These are phyloP conservation scores for Pantherophis vulpinus DNA, from an alignment of 2,797 vertebrate genomes.

Conservation along the genomic window DNA sequence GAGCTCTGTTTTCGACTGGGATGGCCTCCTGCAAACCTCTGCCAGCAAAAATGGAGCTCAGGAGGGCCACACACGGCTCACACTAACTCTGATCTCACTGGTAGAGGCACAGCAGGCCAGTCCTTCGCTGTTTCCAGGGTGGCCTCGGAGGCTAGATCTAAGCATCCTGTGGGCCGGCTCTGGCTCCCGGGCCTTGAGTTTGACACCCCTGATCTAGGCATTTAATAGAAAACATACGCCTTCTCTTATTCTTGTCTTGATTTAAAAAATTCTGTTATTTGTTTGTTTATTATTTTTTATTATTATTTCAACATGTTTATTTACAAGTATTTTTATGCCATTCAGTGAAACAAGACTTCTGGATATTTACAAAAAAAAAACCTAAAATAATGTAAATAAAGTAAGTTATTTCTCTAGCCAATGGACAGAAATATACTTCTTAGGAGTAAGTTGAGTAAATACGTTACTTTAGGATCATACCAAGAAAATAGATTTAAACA, in stretches of 20 bases:
- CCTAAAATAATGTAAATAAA: neutral
- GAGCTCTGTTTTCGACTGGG: too few relatives aligned
- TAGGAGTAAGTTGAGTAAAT: neutral
- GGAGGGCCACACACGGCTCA: too few relatives aligned
- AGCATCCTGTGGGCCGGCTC: too few relatives aligned
- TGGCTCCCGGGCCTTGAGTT: too few relatives aligned
- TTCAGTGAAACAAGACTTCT: neutral
- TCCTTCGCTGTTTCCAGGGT: too few relatives aligned
- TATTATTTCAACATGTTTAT: neutral
- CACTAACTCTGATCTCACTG: too few relatives aligned
- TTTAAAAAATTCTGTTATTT: neutral
- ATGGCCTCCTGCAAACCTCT: too few relatives aligned
- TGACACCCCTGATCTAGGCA: neutral
- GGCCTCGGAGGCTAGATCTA: too few relatives aligned
- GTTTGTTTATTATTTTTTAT: neutral
- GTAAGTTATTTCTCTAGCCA: conserved; percentile 2
- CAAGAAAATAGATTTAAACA: neutral
- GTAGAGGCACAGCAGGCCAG: too few relatives aligned
- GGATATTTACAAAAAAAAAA: neutral
- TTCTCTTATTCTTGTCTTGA: neutral
- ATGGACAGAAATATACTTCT: neutral
- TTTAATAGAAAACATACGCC: neutral
- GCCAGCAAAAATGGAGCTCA: too few relatives aligned
- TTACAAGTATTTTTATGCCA: neutral
- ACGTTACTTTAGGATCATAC: neutral